Percentiles rank a stretch among this genome's conserved stretches.
Conservation (phyloP, 2,113 vertebrate species). For the Columba janthina region DNA sequence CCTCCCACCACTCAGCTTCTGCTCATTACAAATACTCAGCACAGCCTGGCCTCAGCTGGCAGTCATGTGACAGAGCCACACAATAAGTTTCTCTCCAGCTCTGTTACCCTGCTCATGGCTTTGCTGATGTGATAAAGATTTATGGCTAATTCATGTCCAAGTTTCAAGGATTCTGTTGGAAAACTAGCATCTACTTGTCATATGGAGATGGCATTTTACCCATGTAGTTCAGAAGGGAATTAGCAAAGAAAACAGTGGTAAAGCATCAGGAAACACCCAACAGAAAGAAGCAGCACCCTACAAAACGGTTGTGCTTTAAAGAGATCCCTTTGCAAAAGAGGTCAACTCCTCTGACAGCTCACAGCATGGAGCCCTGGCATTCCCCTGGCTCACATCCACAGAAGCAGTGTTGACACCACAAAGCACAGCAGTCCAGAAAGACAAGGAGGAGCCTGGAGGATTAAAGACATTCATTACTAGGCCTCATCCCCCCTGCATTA, state of each 20-base stretch:
- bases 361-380: not conserved
- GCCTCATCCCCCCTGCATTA: not conserved
- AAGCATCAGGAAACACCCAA: not conserved
- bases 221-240: not conserved
- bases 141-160: not conserved
- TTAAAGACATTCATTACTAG: not conserved
- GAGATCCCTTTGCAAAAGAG: not conserved
- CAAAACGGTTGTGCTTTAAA: not conserved
- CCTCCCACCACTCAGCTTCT: not conserved
- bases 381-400: not conserved
- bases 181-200: not conserved
- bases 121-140: not conserved
- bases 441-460: not conserved
- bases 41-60: not conserved
- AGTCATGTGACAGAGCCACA: not conserved
- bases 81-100: not conserved
- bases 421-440: not conserved
- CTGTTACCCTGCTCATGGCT: not conserved
- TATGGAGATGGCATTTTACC: not conserved
- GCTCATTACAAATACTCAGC: not conserved
- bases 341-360: not conserved
- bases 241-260: not conserved
- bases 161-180: not conserved
- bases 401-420: not conserved
- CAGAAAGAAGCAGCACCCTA: not conserved